A percentile compares a stretch with the other conserved stretches of the same genome.
phyloP scores from a whole-genome alignment of 2,888 invertebrate species.

The Keiferia lycopersicella region DNA sequence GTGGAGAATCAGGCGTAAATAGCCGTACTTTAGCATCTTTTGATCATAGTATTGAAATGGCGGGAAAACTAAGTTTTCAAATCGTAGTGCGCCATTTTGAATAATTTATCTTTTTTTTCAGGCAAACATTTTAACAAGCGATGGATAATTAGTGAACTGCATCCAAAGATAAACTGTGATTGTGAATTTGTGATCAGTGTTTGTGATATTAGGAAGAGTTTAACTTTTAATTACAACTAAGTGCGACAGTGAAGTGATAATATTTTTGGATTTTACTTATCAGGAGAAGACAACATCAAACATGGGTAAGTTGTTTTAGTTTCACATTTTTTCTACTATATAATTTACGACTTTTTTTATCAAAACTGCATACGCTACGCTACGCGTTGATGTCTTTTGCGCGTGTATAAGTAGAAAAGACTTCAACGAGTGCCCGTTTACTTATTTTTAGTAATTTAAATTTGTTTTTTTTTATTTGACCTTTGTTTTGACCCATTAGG shows the following conservation, averaged over 20 bases:
- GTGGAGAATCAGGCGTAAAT: neutral
- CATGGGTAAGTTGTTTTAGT: constrained; percentile 8
- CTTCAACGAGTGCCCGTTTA: too few species aligned
- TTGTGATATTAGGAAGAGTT: neutral
- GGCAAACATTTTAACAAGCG: neutral
- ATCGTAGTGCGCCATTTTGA: too few species aligned
- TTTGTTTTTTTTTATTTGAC: neutral
- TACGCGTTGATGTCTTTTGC: too few species aligned
- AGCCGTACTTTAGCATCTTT: neutral
- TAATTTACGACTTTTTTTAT: too few species aligned
- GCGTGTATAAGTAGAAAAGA: too few species aligned
- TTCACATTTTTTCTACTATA: neutral
- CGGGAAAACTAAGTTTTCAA: too few species aligned
- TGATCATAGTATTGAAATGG: neutral
- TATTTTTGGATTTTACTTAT: neutral
- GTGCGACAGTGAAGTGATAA: constrained; percentile 7
- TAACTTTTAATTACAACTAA: neutral
- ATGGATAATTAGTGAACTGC: neutral
- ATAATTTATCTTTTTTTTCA: neutral
- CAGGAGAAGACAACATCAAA: neutral
- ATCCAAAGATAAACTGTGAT: neutral
- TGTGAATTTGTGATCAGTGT: neutral
- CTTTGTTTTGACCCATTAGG: too few species aligned
- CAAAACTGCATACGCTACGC: too few species aligned
- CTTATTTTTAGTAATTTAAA: too few species aligned